Evolutionary conservation across 2,113 vertebrate species (phyloP).

Genomic region (Gadus chalcogrammus): DNA sequence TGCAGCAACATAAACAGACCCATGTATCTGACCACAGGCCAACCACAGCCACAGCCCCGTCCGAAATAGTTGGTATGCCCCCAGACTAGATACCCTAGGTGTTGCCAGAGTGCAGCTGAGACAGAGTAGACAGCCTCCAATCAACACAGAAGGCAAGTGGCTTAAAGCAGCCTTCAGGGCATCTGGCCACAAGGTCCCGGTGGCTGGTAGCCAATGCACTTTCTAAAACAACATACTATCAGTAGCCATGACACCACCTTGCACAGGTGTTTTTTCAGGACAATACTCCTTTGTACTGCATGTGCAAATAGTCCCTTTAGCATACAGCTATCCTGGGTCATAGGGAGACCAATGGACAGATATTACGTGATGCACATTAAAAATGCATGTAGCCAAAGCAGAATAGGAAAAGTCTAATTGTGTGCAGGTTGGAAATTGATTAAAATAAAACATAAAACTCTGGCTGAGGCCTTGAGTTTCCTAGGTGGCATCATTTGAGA

Average conservation of each 20-base stretch:
- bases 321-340: neutral
- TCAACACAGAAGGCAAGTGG: neutral
- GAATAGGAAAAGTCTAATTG: too few species aligned
- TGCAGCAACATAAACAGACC: neutral
- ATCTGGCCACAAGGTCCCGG: too few species aligned
- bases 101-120: neutral
- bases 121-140: neutral
- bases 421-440: too few species aligned
- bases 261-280: too few species aligned
- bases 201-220: too few species aligned
- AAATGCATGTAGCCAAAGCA: too few species aligned
- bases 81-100: neutral
- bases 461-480: slow-evolving; percentile 5
- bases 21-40: neutral
- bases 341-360: too few species aligned
- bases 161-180: too few species aligned
- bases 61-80: neutral
- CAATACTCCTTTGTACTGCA: neutral
- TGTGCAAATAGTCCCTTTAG: neutral
- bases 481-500: slow-evolving; percentile 39
- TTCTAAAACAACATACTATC: too few species aligned
- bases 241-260: too few species aligned
- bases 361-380: neutral
- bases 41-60: neutral
- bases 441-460: too few species aligned